These are phyloP conservation scores for Desmophyllum pertusum DNA, from an alignment of 92 coral and sea anemone species.

Conservation along the genomic window DNA sequence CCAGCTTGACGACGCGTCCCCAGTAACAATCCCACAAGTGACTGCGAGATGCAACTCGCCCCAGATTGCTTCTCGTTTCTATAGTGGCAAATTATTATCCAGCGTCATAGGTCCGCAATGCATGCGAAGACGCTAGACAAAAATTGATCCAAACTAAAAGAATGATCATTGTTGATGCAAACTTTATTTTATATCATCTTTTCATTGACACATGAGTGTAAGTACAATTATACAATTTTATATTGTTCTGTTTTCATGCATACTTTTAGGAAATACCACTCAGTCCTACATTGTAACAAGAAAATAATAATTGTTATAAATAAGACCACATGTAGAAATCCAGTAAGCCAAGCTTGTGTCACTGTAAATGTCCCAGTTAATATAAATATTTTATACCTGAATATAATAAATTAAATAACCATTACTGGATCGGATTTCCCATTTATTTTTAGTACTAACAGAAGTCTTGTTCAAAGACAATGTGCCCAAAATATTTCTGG, in stretches of 20 bases:
- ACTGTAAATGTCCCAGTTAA: constrained; percentile 8
- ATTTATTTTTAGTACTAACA: not conserved
- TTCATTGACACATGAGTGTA: not conserved
- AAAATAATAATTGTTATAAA: not conserved
- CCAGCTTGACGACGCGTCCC: too few relatives aligned
- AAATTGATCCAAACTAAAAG: not conserved
- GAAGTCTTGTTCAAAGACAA: too few relatives aligned
- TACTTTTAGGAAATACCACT: not conserved
- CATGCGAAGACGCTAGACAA: too few relatives aligned
- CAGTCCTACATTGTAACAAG: not conserved
- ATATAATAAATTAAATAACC: not conserved
- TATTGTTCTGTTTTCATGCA: not conserved
- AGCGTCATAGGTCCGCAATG: too few relatives aligned
- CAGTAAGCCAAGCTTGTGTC: not conserved
- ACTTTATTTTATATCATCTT: constrained; percentile 4
- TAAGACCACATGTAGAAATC: not conserved
- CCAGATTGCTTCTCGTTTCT: too few relatives aligned
- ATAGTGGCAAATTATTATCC: too few relatives aligned
- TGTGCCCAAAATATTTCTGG: too few relatives aligned
- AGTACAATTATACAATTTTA: not conserved
- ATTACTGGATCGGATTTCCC: not conserved
- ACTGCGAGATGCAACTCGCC: too few relatives aligned
- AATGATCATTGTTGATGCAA: too few relatives aligned
- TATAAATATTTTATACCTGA: constrained; percentile 15
- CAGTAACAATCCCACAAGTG: too few relatives aligned